Evolutionary conservation across 2,113 vertebrate species (phyloP).

Genomic region (Corythoichthys haematopterus): DNA sequence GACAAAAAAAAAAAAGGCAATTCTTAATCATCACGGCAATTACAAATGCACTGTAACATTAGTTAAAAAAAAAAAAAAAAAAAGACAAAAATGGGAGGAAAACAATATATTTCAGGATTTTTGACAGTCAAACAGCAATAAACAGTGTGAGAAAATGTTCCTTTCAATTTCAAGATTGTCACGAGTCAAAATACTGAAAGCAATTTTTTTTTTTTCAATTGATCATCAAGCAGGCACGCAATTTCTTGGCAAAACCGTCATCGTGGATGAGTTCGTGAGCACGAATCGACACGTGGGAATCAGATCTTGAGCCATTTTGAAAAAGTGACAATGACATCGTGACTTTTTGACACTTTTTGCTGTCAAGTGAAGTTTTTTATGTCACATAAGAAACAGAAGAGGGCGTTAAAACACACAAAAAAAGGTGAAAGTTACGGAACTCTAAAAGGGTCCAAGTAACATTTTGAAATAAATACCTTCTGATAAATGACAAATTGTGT

Average conservation of each 20-base stretch:
- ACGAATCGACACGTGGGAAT: neutral
- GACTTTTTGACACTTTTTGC: slow-evolving; percentile 51
- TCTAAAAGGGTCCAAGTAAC: no score
- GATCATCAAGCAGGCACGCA: neutral
- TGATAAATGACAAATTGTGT: no score
- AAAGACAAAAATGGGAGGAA: slow-evolving; percentile 26
- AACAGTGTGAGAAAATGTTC: slow-evolving; percentile 4
- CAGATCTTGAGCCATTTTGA: neutral
- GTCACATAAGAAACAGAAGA: slow-evolving; percentile 65
- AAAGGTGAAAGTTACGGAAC: no score
- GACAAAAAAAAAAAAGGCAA: slow-evolving; percentile 38
- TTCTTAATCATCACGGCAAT: slow-evolving; percentile 32
- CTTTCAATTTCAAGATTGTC: neutral
- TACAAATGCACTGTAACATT: slow-evolving; percentile 27
- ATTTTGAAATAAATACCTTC: no score
- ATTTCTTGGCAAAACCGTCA: neutral
- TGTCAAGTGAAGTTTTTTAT: slow-evolving; percentile 72
- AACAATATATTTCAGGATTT: slow-evolving; percentile 47
- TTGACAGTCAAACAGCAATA: slow-evolving; percentile 38
- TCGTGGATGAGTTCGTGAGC: neutral
- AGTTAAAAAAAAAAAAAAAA: slow-evolving; percentile 30
- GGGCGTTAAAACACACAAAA: neutral
- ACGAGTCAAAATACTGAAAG: neutral
- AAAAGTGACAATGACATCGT: slow-evolving; percentile 40
- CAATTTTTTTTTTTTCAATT: neutral